Base-by-base conservation (phyloP, 2,797 vertebrate species). In the Sylvia borin region DNA sequence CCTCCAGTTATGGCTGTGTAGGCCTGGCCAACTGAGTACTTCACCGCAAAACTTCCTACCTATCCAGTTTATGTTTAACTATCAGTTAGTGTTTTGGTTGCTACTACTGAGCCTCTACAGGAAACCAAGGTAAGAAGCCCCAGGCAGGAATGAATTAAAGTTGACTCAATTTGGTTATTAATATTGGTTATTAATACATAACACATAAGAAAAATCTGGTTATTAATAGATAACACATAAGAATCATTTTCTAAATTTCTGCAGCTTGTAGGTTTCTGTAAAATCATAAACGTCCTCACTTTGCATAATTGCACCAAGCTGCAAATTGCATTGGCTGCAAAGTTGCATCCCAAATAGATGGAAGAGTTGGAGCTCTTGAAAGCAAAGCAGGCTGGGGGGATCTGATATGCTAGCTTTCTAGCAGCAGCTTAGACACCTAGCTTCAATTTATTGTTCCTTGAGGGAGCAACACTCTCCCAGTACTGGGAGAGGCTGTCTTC, bases 1-100 rank as follows among this genome's bases (percentile, higher is more conserved):
- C 18, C 32, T 67, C 51, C 32, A 22, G 26, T 22, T 18, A 32
- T 0, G 2, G 27, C 18, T 85, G 12, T 0, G 0, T 51, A 36
- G 43, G 11, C n/a, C 38, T 43, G 65, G 38, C 13, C 48, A 45
- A 6, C 25, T 43, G 45, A 36, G 9, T 38, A 7, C 7, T 66
- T 70, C 73, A 32, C 53, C 26, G 67, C 26, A 38, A 64, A 80
- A 66, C 0, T 79, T 29, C 58, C 16, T 34, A 43, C 17, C 14
- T 13, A 27, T 16, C 2, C 8, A 34, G 3, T 65, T 74, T 53
- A 11, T 55, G 14, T 48, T 61, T 88, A 36, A 36, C 36, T 36
- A 36, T 8, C 36, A 36, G 36, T 36, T 36, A 19, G 9, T 25
- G 8, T 57, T 89, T 64, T 54, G 26, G 16, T 84, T 5, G 26